These are phyloP conservation scores for Chloroceryle amazona DNA, from an alignment of 2,797 vertebrate genomes.

Conservation along the genomic window DNA sequence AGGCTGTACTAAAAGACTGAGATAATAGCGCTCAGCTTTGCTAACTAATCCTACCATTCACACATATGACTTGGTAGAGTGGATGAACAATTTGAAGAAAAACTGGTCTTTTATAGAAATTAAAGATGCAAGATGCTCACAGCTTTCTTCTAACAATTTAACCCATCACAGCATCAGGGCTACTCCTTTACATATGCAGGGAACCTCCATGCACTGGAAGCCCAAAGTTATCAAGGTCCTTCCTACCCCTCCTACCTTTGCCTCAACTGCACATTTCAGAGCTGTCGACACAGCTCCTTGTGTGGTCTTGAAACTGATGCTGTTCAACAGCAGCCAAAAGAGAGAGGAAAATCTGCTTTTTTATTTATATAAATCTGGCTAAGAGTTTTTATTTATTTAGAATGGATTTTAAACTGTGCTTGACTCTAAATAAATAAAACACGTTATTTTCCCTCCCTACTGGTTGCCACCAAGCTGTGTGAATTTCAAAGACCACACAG, in stretches of 20 bases:
- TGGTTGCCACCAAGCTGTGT: constrained; percentile 69
- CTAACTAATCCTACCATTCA: neutral
- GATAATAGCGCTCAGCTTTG: neutral
- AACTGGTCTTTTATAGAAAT: neutral
- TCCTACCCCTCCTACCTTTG: constrained; percentile 5
- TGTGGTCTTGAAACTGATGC: constrained; percentile 72
- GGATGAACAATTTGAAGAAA: neutral
- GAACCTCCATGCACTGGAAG: neutral
- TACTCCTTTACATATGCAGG: neutral
- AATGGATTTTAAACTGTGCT: constrained; percentile 81
- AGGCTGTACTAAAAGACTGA: neutral
- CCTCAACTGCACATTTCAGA: constrained; percentile 37
- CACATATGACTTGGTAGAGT: neutral
- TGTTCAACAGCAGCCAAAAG: constrained; percentile 59
- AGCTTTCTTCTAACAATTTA: neutral
- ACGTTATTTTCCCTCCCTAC: constrained; percentile 70
- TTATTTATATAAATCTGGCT: constrained; percentile 80
- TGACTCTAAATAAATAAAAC: constrained; percentile 82
- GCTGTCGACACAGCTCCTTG: constrained; percentile 67
- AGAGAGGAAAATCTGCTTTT: constrained; percentile 68
- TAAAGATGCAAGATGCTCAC: neutral
- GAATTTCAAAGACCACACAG: constrained; percentile 83
- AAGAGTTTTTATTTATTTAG: constrained; percentile 84
- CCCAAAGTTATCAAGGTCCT: constrained; percentile 25
- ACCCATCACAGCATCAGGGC: neutral